These are phyloP conservation scores for Haemorhous mexicanus DNA, from an alignment of 2,113 vertebrate genomes.

Conservation along the genomic window DNA sequence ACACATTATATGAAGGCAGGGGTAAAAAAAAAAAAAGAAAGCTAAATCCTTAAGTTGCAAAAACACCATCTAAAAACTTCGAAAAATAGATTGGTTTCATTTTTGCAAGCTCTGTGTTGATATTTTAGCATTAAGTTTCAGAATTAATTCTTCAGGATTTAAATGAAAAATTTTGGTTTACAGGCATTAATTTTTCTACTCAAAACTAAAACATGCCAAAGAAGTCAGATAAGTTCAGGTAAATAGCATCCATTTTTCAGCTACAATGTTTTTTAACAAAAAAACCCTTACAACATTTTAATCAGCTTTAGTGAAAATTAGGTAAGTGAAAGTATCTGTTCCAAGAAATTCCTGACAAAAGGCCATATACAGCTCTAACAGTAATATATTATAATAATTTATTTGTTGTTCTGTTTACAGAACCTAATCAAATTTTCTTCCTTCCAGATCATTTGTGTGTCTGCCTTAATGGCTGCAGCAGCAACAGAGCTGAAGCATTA, in stretches of 20 bases:
- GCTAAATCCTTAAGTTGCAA: background rate
- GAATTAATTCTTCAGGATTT: background rate
- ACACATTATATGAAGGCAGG: background rate
- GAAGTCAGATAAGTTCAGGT: background rate
- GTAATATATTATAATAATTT: background rate
- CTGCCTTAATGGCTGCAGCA: background rate
- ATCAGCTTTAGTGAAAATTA: background rate
- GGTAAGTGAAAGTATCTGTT: background rate
- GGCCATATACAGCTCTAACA: background rate
- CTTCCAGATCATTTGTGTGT: rapidly evolving
- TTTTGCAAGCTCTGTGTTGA: background rate
- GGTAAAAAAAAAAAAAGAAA: background rate
- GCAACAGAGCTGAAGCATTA: background rate
- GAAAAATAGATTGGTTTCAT: background rate
- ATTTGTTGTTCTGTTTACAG: background rate
- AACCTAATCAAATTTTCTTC: background rate
- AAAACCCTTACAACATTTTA: rapidly evolving
- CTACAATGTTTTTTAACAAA: background rate
- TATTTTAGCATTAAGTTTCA: background rate
- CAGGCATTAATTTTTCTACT: background rate
- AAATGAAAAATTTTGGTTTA: background rate
- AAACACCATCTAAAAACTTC: background rate
- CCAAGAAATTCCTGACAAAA: background rate
- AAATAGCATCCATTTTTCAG: background rate
- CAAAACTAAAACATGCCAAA: background rate